phyloP scores from a whole-genome alignment of 2,113 vertebrate species.

The Plectropomus leopardus region DNA sequence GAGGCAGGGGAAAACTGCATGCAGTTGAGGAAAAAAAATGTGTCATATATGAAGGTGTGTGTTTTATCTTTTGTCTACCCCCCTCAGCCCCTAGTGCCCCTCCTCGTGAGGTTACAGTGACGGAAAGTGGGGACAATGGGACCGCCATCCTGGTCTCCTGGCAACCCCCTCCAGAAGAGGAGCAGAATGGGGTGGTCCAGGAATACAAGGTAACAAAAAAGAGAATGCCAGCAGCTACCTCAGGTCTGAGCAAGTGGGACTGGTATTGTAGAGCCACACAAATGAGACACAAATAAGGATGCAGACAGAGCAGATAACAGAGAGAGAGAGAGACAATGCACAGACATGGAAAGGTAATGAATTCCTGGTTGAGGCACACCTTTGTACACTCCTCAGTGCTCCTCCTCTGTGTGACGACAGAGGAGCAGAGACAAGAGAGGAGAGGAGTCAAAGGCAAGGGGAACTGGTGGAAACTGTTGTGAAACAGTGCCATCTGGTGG shows the following conservation, averaged over 20 bases:
- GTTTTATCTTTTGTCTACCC: conserved; percentile 67
- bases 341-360: conserved; percentile 54
- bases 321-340: conserved; percentile 46
- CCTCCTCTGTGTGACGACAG: conserved; percentile 15
- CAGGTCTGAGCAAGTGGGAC: conserved; percentile 37
- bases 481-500: conserved; percentile 93
- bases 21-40: conserved; percentile 10
- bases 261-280: conserved; percentile 44
- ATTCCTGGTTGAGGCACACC: conserved; percentile 62
- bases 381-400: conserved; percentile 45
- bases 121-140: conserved; percentile 94
- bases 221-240: not conserved
- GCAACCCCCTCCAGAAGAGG: conserved; percentile 96
- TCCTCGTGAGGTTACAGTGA: conserved; percentile 93
- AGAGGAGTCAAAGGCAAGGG: not conserved
- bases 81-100: conserved; percentile 93
- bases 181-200: conserved; percentile 95
- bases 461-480: conserved; percentile 69
- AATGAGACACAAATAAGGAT: conserved; percentile 51
- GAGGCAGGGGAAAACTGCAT: conserved; percentile 10
- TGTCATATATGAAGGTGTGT: conserved; percentile 55
- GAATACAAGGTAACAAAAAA: conserved; percentile 93
- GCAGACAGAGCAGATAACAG: conserved; percentile 49
- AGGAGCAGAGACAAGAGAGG: conserved; percentile 14
- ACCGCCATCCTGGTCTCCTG: conserved; percentile 95